phyloP scores from a whole-genome alignment of 2,888 invertebrate genomes.

The Drosophila longiperda region DNA sequence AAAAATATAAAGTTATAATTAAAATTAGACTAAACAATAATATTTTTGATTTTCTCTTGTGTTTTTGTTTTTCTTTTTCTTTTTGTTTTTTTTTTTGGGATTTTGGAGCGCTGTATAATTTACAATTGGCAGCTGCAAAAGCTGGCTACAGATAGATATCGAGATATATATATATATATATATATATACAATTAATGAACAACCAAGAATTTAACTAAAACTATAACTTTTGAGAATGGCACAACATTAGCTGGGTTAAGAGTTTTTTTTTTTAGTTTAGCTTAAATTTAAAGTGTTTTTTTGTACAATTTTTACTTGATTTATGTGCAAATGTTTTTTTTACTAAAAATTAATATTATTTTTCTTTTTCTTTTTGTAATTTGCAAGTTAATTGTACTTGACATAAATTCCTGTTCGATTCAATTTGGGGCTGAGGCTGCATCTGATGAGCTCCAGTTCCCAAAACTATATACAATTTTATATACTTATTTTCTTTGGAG shows the following conservation, averaged over 20 bases:
- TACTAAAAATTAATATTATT: conserved; percentile 31
- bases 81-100: conserved; percentile 55
- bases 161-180: background rate
- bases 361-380: conserved; percentile 54
- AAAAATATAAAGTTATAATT: conserved; percentile 52
- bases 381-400: conserved; percentile 72
- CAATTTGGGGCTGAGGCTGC: conserved; percentile 47
- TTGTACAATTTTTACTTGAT: conserved; percentile 72
- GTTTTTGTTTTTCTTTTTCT: conserved; percentile 21
- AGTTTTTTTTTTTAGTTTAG: conserved; percentile 28
- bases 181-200: conserved; percentile 64
- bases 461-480: conserved; percentile 55
- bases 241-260: conserved; percentile 66
- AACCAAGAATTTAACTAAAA: conserved; percentile 40
- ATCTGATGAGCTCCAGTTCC: conserved; percentile 65
- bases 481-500: background rate
- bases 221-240: conserved; percentile 69
- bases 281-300: conserved; percentile 60
- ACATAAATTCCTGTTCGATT: conserved; percentile 78
- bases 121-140: conserved; percentile 76
- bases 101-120: conserved; percentile 58
- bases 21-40: conserved; percentile 57
- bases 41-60: conserved; percentile 45
- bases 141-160: conserved; percentile 33
- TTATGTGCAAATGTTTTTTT: conserved; percentile 66